Conservation (phyloP, 2,888 invertebrate genomes). For the Poecilobothrus nobilitatus region DNA sequence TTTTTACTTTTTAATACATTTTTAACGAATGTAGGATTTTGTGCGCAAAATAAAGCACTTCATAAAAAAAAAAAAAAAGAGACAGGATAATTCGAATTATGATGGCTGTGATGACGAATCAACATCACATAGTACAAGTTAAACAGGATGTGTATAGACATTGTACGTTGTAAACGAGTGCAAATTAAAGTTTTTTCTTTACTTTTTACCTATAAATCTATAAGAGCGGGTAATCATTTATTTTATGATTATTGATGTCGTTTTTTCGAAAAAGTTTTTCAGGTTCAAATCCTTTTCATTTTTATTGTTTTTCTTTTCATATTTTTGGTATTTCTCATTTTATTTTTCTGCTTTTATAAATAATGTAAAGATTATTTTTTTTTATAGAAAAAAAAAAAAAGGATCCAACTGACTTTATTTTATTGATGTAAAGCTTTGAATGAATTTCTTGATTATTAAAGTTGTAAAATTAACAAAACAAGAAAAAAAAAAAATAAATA, state of each 20-base stretch:
- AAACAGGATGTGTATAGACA: no score
- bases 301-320: no score
- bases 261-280: neutral
- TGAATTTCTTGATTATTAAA: neutral
- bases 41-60: neutral
- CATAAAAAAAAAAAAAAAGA: neutral
- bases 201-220: no score
- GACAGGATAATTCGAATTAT: neutral
- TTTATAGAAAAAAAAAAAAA: neutral
- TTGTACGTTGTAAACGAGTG: no score
- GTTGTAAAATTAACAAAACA: constrained; percentile 3
- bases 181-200: no score
- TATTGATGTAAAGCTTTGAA: neutral
- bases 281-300: neutral
- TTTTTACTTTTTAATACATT: no score
- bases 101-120: no score
- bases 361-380: neutral
- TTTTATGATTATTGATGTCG: no score
- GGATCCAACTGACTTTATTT: neutral
- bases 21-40: neutral
- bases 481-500: neutral
- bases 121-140: no score
- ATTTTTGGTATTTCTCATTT: no score
- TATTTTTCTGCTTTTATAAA: neutral
- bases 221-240: no score